A percentile compares a stretch with the other conserved stretches of the same genome.
Evolutionary conservation across 2,113 vertebrate genomes (phyloP).

Genomic region (Paralichthys olivaceus): DNA sequence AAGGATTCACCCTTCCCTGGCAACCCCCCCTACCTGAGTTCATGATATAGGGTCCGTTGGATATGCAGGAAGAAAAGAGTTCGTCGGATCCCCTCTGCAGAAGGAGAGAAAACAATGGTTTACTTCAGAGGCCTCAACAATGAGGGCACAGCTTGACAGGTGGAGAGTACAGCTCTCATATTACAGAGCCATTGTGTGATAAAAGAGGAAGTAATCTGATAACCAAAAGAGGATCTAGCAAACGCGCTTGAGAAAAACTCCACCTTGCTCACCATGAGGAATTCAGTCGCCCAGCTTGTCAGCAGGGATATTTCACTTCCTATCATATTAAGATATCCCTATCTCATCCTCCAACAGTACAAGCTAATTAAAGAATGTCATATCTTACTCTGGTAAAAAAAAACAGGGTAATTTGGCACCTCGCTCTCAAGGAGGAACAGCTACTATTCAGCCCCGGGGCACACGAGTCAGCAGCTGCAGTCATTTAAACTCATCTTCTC

Average conservation of each 20-base stretch:
- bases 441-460: not conserved
- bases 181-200: conserved; percentile 71
- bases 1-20: conserved; percentile 54
- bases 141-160: conserved; percentile 66
- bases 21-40: conserved; percentile 85
- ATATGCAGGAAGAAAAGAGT: conserved; percentile 97
- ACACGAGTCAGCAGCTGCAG: conserved; percentile 21
- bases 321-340: not conserved
- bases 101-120: conserved; percentile 62
- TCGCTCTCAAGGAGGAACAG: not conserved
- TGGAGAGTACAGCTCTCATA: conserved; percentile 67
- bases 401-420: not conserved
- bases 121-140: conserved; percentile 57
- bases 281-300: conserved; percentile 9
- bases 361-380: not conserved
- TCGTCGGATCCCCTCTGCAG: conserved; percentile 98
- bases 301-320: not conserved
- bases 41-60: conserved; percentile 99
- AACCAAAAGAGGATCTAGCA: conserved; percentile 61
- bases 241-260: conserved; percentile 39
- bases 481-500: conserved; percentile 37
- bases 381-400: too few species aligned
- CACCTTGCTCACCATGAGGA: conserved; percentile 38
- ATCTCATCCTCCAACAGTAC: not conserved
- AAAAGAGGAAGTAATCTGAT: conserved; percentile 74